Conservation (phyloP, 2,797 vertebrate species). For the Podargus strigoides region DNA sequence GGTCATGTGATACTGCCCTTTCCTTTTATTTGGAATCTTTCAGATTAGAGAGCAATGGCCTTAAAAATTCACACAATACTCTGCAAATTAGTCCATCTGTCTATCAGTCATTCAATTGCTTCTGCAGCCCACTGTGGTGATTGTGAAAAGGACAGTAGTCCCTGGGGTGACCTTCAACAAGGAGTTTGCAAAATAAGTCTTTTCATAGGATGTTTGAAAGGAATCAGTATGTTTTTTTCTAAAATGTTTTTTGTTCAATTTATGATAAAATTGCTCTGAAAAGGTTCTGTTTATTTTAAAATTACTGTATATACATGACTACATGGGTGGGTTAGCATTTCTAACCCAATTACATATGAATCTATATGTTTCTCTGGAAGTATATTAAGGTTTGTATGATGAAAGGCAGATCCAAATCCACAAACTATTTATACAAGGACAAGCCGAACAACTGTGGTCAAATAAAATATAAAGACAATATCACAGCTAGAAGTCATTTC, state of each 20-base stretch:
- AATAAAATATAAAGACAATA: constrained; percentile 58
- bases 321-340: not conserved
- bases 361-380: not conserved
- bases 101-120: constrained; percentile 9
- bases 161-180: not conserved
- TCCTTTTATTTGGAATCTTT: constrained; percentile 41
- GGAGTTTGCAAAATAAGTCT: not conserved
- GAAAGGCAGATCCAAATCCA: constrained; percentile 35
- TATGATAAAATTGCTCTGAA: not conserved
- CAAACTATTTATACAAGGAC: constrained; percentile 22
- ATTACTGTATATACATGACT: not conserved
- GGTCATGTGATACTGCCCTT: constrained; percentile 34
- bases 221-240: not conserved
- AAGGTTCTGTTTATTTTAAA: not conserved
- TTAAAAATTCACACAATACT: constrained; percentile 22
- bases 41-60: not conserved
- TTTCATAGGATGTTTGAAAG: not conserved
- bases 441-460: constrained; percentile 46
- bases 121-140: not conserved
- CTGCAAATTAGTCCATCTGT: constrained; percentile 19
- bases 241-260: not conserved
- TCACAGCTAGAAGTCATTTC: constrained; percentile 25
- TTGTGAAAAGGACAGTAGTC: not conserved
- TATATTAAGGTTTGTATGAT: not conserved
- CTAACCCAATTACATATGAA: not conserved